phyloP scores from a whole-genome alignment of 2,797 vertebrate genomes.

The Gallirallus australis region DNA sequence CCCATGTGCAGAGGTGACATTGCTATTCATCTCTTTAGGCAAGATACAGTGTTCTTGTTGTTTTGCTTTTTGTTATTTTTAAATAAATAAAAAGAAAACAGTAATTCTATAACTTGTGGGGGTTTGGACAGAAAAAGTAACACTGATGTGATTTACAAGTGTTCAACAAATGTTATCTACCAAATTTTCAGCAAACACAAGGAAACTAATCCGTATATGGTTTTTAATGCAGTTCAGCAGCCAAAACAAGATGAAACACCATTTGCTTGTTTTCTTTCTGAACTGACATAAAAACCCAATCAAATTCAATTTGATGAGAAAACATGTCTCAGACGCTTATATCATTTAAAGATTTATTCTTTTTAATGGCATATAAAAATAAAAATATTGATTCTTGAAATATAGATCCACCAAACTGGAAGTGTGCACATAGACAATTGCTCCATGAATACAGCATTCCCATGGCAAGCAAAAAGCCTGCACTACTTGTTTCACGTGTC shows the following conservation, averaged over 20 bases:
- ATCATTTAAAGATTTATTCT: neutral
- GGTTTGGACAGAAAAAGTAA: neutral
- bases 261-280: constrained; percentile 28
- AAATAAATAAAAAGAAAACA: neutral
- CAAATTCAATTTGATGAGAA: neutral
- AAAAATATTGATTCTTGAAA: neutral
- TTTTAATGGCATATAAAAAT: neutral
- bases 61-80: neutral
- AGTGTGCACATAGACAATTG: fast-evolving
- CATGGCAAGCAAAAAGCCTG: neutral
- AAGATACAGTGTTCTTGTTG: neutral
- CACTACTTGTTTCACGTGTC: neutral
- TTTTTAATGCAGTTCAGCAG: neutral
- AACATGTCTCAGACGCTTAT: neutral
- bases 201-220: neutral
- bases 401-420: neutral
- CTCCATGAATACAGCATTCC: neutral
- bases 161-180: neutral
- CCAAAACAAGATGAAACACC: neutral
- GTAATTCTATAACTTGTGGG: neutral
- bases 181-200: neutral
- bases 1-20: neutral
- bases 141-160: neutral
- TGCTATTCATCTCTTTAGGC: neutral
- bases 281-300: neutral